phyloP scores from a whole-genome alignment of 1,140 invertebrate species.

The Heliconius congener region DNA sequence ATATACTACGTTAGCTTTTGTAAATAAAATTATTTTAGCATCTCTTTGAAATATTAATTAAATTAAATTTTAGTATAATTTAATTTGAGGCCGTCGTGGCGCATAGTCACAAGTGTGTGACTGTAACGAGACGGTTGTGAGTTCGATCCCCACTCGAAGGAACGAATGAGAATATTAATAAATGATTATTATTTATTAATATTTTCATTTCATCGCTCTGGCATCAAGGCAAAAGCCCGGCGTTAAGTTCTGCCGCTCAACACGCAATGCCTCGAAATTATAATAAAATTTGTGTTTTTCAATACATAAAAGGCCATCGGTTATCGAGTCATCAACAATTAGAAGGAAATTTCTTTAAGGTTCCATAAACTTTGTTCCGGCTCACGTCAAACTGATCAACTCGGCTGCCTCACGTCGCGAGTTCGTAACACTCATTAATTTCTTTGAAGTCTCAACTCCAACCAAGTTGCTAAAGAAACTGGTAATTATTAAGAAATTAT shows the following conservation, averaged over 20 bases:
- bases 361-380: slow-evolving; percentile 59
- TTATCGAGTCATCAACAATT: slow-evolving; percentile 54
- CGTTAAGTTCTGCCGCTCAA: too few species aligned
- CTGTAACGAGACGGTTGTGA: too few species aligned
- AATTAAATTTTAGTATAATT: not conserved
- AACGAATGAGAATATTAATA: too few species aligned
- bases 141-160: too few species aligned
- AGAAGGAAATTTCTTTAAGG: slow-evolving; percentile 67
- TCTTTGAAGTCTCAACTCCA: slow-evolving; percentile 70
- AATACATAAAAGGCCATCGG: not conserved
- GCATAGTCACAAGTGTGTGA: too few species aligned
- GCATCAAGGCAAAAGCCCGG: too few species aligned
- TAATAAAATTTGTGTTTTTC: not conserved
- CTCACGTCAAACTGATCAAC: slow-evolving; percentile 67
- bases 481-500: slow-evolving; percentile 64
- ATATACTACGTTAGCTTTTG: not conserved
- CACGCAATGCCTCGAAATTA: too few species aligned
- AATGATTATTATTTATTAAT: too few species aligned
- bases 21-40: not conserved
- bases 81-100: too few species aligned
- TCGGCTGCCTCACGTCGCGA: slow-evolving; percentile 69
- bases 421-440: slow-evolving; percentile 79
- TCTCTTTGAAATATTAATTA: not conserved
- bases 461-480: slow-evolving; percentile 56
- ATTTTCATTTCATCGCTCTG: too few species aligned